These are phyloP conservation scores for Marasmarcha lunaedactyla DNA, from an alignment of 2,888 invertebrate species.

Conservation along the genomic window DNA sequence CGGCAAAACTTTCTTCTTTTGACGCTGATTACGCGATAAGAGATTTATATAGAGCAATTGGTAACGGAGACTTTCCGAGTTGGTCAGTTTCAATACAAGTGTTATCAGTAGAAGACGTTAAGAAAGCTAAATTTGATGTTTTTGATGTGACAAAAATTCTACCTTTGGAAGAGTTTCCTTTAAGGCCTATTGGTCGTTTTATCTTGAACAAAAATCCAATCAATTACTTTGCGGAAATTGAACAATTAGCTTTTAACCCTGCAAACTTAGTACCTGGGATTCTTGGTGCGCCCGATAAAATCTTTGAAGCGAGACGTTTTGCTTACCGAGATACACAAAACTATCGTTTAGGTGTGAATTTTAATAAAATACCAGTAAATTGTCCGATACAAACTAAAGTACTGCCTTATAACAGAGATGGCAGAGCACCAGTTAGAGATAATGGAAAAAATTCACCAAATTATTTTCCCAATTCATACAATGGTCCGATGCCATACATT, in stretches of 20 bases:
- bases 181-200: slow-evolving; percentile 83
- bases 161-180: slow-evolving; percentile 79
- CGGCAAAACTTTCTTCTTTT: slow-evolving; percentile 68
- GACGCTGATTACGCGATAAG: slow-evolving; percentile 87
- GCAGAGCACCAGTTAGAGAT: slow-evolving; percentile 73
- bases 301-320: slow-evolving; percentile 84
- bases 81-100: slow-evolving; percentile 84
- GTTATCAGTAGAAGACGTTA: slow-evolving; percentile 84
- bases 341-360: slow-evolving; percentile 15
- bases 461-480: slow-evolving; percentile 91
- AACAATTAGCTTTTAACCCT: slow-evolving; percentile 88
- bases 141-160: slow-evolving; percentile 91
- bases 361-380: slow-evolving; percentile 15
- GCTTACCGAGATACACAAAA: slow-evolving; percentile 19
- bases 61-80: slow-evolving; percentile 73
- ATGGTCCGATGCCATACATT: slow-evolving; percentile 76
- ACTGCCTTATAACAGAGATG: slow-evolving; percentile 15
- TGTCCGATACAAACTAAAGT: slow-evolving; percentile 7
- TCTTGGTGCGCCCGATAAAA: slow-evolving; percentile 87
- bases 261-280: slow-evolving; percentile 89
- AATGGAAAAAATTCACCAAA: slow-evolving; percentile 88
- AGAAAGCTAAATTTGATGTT: slow-evolving; percentile 80
- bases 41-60: slow-evolving; percentile 88
- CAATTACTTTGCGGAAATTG: slow-evolving; percentile 90
- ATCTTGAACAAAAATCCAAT: slow-evolving; percentile 85